These are phyloP conservation scores for Hydractinia echinata DNA, from an alignment of 30 jellyfish, hydroid and myxozoan genomes.

Conservation along the genomic window DNA sequence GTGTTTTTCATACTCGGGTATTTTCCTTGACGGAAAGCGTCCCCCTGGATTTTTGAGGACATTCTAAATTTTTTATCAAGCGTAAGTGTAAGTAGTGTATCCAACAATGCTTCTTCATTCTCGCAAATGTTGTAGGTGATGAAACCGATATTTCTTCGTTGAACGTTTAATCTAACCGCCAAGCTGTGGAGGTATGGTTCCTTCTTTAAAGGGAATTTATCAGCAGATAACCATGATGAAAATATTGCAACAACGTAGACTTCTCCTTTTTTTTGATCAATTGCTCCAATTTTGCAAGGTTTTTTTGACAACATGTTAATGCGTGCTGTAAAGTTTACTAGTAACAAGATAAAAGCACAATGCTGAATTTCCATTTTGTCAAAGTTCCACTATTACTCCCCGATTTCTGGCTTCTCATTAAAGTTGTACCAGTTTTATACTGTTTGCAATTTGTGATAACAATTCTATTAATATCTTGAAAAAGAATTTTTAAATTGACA, in stretches of 20 bases:
- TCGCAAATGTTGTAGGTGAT: background rate
- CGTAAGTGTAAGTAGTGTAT: background rate
- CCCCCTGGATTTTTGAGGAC: background rate
- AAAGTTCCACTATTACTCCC: too few relatives aligned
- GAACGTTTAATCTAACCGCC: background rate
- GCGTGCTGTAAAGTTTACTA: too few relatives aligned
- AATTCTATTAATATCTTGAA: too few relatives aligned
- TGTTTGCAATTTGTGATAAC: too few relatives aligned
- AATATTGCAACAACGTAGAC: background rate
- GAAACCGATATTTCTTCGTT: background rate
- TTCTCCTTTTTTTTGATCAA: background rate
- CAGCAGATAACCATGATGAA: background rate
- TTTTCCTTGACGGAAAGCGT: background rate
- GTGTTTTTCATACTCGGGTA: background rate
- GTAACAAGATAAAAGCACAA: too few relatives aligned
- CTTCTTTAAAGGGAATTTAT: background rate
- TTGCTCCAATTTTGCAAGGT: too few relatives aligned
- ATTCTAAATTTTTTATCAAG: background rate
- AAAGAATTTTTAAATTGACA: too few relatives aligned
- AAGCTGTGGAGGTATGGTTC: background rate
- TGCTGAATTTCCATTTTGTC: too few relatives aligned
- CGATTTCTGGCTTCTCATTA: too few relatives aligned
- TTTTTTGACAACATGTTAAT: too few relatives aligned
- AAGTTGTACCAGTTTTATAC: too few relatives aligned
- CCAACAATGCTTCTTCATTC: background rate